Evolutionary conservation across 2,113 vertebrate genomes (phyloP), one percentile per base, ranked within the genome.

Genomic region (Neogobius melanostomus): DNA sequence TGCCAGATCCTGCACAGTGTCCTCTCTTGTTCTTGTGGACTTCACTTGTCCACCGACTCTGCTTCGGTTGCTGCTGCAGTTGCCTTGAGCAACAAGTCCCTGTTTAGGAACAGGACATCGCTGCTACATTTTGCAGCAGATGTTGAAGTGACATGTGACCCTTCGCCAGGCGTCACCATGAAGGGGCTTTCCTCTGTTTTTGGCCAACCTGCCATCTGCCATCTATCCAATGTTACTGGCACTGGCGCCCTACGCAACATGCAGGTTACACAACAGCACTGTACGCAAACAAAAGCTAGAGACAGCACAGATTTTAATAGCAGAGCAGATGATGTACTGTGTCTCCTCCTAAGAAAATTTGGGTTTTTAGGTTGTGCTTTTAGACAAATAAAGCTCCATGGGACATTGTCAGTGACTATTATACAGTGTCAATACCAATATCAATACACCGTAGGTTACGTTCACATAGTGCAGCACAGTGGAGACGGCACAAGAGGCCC

Each of bases 111-210:
- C 91, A 91, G 92, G 92, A 95, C 88, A 73, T 87, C 85, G 87
- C 53, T 62, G 83, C 84, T 71, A 88, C 72, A 87, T 90, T 85
- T 92, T 87, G 84, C 90, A 94, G 93, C 97, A 98, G 96, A 98
- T 97, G 96, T 92, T 94, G 90, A 85, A 64, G 72, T 9, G 95
- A 97, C 96, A 96, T 95, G 87, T 96, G 92, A 96, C 95, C 95
- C 92, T 36, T 61, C 82, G 90, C 93, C 90, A 95, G 94, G 92
- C 93, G 85, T 92, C 92, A 90, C 86, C 88, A 82, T 76, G 44
- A 59, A 81, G 89, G 89, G 92, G 91, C 88, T 95, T 94, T 93
- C 92, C 93, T 92, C 91, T 90, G 89, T 88, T 72, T 44, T 66
- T 85, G 53, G 50, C 90, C 91, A 91, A 93, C 92, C 90, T 86